These are phyloP conservation scores for Psilanteris sp. DNA, from an alignment of 1,140 invertebrate species.

Conservation along the genomic window DNA sequence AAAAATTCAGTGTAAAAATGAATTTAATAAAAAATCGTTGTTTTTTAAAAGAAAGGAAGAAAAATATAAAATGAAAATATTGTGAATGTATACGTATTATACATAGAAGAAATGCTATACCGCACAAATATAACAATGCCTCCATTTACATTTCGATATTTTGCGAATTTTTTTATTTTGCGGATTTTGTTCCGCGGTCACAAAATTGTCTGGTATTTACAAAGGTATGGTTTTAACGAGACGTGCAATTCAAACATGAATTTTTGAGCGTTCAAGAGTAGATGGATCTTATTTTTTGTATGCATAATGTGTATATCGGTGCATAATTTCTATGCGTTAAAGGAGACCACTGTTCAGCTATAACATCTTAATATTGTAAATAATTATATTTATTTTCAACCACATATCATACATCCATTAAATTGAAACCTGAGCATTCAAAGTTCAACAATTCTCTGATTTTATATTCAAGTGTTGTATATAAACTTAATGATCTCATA, in stretches of 20 bases:
- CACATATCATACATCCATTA: conserved; percentile 10
- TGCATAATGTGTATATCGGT: too few species aligned
- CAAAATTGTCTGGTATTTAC: conserved; percentile 39
- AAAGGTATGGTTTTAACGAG: conserved; percentile 14
- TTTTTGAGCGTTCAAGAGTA: too few species aligned
- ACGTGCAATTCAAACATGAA: conserved; percentile 10
- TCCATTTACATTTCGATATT: conserved; percentile 50
- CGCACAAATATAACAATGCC: conserved; percentile 26
- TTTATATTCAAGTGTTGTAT: conserved; percentile 40
- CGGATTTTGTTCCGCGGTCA: conserved; percentile 37
- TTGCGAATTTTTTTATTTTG: too few species aligned
- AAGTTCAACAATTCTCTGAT: conserved; percentile 35
- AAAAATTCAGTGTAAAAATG: too few species aligned
- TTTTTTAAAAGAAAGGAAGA: too few species aligned
- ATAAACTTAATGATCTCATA: conserved; percentile 44
- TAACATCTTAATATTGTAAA: conserved; percentile 18
- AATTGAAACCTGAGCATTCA: conserved; percentile 24
- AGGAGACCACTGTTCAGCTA: background rate
- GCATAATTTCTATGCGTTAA: too few species aligned
- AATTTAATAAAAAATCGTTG: too few species aligned
- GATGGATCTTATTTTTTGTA: too few species aligned
- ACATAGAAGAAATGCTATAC: conserved; percentile 8
- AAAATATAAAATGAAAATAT: too few species aligned
- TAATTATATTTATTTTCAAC: conserved; percentile 21
- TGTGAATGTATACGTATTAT: too few species aligned